Percentiles rank a stretch among this genome's conserved stretches.
Evolutionary conservation across 2,113 vertebrate species (phyloP).

Genomic region (Amazona vittata): DNA sequence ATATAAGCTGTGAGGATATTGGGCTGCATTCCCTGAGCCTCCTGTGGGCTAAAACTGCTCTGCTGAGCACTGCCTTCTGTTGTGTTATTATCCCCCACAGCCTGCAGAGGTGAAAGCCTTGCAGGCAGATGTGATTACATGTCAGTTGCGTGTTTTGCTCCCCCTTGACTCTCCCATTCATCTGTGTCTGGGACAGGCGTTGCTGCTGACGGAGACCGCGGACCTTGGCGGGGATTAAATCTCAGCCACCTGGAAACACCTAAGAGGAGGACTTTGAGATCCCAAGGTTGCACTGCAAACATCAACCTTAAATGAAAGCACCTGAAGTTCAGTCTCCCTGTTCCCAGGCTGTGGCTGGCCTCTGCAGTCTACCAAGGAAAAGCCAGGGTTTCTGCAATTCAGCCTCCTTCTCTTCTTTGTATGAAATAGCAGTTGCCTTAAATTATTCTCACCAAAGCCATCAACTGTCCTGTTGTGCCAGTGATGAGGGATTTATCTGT

Average conservation of each 20-base stretch:
- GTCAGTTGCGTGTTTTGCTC: neutral
- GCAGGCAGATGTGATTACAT: neutral
- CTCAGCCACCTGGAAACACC: slow-evolving; percentile 52
- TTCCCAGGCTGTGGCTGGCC: slow-evolving; percentile 59
- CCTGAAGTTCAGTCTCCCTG: slow-evolving; percentile 48
- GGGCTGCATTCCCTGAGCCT: accelerated
- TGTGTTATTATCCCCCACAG: neutral
- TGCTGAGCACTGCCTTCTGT: neutral
- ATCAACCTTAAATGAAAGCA: slow-evolving; percentile 52
- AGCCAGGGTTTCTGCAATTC: slow-evolving; percentile 48
- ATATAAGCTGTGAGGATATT: neutral
- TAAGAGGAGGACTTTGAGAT: slow-evolving; percentile 62
- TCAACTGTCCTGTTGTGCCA: slow-evolving; percentile 44
- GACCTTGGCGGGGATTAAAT: slow-evolving; percentile 49
- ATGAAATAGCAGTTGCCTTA: slow-evolving; percentile 70
- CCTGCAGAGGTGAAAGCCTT: neutral
- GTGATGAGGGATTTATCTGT: slow-evolving; percentile 45
- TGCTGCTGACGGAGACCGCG: slow-evolving; percentile 55
- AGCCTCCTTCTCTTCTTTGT: slow-evolving; percentile 47
- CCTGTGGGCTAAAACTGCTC: neutral
- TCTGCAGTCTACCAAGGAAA: slow-evolving; percentile 65
- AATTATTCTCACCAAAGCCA: slow-evolving; percentile 63
- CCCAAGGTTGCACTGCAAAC: slow-evolving; percentile 49
- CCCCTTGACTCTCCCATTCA: neutral
- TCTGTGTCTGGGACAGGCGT: slow-evolving; percentile 46